phyloP scores from a whole-genome alignment of 1,140 invertebrate genomes.

The Magallana angulata region DNA sequence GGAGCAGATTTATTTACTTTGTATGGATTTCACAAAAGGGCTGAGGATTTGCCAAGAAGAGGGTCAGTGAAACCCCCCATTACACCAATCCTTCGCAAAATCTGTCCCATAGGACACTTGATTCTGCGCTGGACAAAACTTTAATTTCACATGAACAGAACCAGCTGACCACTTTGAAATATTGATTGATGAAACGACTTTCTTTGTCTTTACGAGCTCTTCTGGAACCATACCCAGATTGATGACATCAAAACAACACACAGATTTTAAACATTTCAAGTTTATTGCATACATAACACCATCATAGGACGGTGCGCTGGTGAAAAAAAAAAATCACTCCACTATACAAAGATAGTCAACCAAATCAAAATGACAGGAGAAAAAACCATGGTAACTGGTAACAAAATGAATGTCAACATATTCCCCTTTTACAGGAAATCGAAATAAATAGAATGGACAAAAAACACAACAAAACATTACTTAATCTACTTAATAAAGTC shows the following conservation, averaged over 20 bases:
- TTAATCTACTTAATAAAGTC: background rate
- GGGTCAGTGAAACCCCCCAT: no score
- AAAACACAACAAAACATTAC: slow-evolving; percentile 28
- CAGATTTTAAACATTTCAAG: slow-evolving; percentile 29
- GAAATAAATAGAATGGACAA: slow-evolving; percentile 41
- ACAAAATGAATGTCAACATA: slow-evolving; percentile 35
- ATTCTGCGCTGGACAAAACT: background rate
- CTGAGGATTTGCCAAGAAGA: no score
- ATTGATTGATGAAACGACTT: background rate
- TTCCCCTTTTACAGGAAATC: background rate
- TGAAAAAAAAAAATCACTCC: slow-evolving; percentile 59
- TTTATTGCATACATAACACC: slow-evolving; percentile 64
- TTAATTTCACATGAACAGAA: slow-evolving; percentile 3
- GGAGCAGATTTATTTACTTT: no score
- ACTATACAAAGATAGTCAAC: slow-evolving; percentile 56
- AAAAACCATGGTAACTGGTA: slow-evolving; percentile 35
- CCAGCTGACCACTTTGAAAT: background rate
- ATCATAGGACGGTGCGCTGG: slow-evolving; percentile 57
- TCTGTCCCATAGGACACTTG: background rate
- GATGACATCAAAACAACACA: slow-evolving; percentile 32
- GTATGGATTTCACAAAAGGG: no score
- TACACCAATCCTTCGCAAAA: background rate
- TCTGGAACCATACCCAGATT: no score
- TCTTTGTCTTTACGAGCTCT: background rate
- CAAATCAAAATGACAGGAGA: slow-evolving; percentile 11